phyloP scores from a whole-genome alignment of 2,888 invertebrate genomes.

The Himalopsyche kuldschensis region DNA sequence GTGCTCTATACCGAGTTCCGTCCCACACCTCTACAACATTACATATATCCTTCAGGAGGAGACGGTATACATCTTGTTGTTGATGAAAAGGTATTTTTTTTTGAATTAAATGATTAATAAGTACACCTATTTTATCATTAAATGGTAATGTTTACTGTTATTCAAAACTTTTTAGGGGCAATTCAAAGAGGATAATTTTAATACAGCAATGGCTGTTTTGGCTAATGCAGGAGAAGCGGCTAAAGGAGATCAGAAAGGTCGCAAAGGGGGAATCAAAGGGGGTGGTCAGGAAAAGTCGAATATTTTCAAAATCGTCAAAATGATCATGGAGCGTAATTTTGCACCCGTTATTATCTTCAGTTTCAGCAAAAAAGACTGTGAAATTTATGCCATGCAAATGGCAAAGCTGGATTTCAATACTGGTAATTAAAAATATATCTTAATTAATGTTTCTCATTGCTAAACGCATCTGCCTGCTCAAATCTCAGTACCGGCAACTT shows the following conservation, averaged over 20 bases:
- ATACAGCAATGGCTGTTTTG: slow-evolving; percentile 92
- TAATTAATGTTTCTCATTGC: background rate
- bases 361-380: slow-evolving; percentile 98
- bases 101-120: no score
- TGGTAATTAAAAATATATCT: slow-evolving; percentile 50
- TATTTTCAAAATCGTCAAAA: slow-evolving; percentile 96
- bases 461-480: no score
- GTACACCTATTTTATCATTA: background rate
- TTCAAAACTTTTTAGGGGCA: slow-evolving; percentile 63
- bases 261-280: slow-evolving; percentile 71
- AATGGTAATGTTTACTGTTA: background rate
- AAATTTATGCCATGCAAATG: slow-evolving; percentile 94
- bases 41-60: slow-evolving; percentile 95
- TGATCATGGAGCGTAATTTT: slow-evolving; percentile 98
- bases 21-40: slow-evolving; percentile 97
- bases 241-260: slow-evolving; percentile 78
- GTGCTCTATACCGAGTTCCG: slow-evolving; percentile 98
- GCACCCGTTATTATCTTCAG: slow-evolving; percentile 99
- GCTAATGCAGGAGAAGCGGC: slow-evolving; percentile 80
- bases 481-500: no score
- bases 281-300: slow-evolving; percentile 72
- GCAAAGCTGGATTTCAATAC: slow-evolving; percentile 96
- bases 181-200: slow-evolving; percentile 97
- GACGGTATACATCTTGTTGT: slow-evolving; percentile 96
- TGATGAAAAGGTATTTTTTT: slow-evolving; percentile 69